Evolutionary conservation across 2,888 invertebrate species (phyloP).

Genomic region (Augiades crinisus): DNA sequence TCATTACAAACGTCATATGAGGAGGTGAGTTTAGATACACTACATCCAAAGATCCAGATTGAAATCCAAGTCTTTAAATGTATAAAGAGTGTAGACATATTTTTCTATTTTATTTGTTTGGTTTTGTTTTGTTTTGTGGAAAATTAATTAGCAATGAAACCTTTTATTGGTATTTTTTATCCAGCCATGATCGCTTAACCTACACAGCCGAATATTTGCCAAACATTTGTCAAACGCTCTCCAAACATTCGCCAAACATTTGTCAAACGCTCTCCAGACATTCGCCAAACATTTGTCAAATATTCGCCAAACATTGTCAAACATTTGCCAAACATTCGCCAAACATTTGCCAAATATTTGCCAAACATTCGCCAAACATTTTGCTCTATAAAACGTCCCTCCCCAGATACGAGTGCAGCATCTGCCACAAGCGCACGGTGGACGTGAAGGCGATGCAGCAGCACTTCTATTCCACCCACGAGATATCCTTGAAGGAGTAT

Average conservation of each 20-base stretch:
- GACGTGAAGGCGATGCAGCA: constrained; percentile 58
- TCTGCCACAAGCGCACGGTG: constrained; percentile 53
- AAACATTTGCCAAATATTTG: background rate
- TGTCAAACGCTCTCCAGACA: constrained; percentile 57
- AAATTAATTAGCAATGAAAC: no score
- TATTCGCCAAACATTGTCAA: no score
- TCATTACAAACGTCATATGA: constrained; percentile 63
- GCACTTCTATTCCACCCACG: constrained; percentile 53
- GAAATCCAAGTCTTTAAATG: no score
- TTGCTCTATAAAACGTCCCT: background rate
- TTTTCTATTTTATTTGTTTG: background rate
- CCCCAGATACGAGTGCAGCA: constrained; percentile 56
- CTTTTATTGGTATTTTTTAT: no score
- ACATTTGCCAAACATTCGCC: no score
- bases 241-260: constrained; percentile 58
- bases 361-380: no score
- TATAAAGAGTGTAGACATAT: no score
- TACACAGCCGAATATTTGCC: background rate
- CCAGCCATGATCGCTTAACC: no score
- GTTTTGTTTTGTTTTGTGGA: no score
- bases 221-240: no score
- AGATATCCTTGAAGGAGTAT: constrained; percentile 49
- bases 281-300: no score
- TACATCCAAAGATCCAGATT: no score
- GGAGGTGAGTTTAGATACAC: constrained; percentile 43